Percentiles rank a stretch among this genome's conserved stretches.
Conservation (phyloP, 2,113 vertebrate species). For the Scatophagus argus region DNA sequence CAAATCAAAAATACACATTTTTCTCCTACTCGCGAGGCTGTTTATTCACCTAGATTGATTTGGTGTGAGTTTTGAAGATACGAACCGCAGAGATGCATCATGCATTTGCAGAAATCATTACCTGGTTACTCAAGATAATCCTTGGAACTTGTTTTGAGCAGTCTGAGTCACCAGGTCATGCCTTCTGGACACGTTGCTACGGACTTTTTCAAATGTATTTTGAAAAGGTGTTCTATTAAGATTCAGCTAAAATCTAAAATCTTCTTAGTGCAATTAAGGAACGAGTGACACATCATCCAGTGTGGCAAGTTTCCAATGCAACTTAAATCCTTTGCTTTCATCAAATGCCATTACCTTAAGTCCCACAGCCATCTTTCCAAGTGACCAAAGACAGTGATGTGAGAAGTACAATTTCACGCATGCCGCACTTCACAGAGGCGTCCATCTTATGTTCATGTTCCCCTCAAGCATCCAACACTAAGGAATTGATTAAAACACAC, state of each 20-base stretch:
- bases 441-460: constrained; percentile 55
- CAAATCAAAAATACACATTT: too few relatives aligned
- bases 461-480: constrained; percentile 50
- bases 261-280: neutral
- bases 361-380: constrained; percentile 15
- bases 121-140: too few relatives aligned
- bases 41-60: too few relatives aligned
- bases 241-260: constrained; percentile 1
- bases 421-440: constrained; percentile 44
- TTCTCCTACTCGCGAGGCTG: too few relatives aligned
- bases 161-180: too few relatives aligned
- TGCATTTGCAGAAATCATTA: too few relatives aligned
- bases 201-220: too few relatives aligned
- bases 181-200: too few relatives aligned
- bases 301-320: neutral
- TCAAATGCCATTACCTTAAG: constrained; percentile 20
- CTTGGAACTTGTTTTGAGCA: too few relatives aligned
- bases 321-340: constrained; percentile 24
- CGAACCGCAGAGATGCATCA: too few relatives aligned
- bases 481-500: constrained; percentile 59
- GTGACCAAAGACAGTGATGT: constrained; percentile 62
- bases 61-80: too few relatives aligned
- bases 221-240: neutral
- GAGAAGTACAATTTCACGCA: constrained; percentile 74
- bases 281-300: neutral